phyloP scores from a whole-genome alignment of 2,113 vertebrate genomes.

The Paratilapia polleni region DNA sequence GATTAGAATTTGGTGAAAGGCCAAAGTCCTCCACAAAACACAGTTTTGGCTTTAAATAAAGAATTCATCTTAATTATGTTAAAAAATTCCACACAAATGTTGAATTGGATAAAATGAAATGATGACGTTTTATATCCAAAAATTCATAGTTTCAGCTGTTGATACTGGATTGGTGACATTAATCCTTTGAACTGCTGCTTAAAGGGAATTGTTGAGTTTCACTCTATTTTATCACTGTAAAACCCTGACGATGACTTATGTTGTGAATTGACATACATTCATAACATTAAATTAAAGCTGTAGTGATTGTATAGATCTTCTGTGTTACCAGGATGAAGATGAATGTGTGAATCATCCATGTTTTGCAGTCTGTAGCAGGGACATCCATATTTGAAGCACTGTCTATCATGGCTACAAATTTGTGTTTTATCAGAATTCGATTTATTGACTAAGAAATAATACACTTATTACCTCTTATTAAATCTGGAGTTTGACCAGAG shows the following conservation, averaged over 20 bases:
- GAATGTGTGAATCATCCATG: not conserved
- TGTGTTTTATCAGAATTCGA: not conserved
- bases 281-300: not conserved
- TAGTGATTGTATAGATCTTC: not conserved
- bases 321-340: not conserved
- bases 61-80: not conserved
- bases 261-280: not conserved
- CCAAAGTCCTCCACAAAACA: too few relatives aligned
- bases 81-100: not conserved
- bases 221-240: not conserved
- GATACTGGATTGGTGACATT: too few relatives aligned
- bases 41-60: not conserved
- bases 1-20: not conserved
- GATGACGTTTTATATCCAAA: not conserved
- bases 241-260: not conserved
- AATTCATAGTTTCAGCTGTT: not conserved
- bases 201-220: not conserved
- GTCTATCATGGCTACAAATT: not conserved
- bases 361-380: not conserved
- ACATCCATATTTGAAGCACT: not conserved
- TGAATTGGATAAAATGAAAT: not conserved
- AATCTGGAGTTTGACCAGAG: not conserved
- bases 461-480: not conserved
- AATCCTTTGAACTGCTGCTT: not conserved
- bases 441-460: not conserved